Base-by-base conservation (phyloP, 2,113 vertebrate genomes). In the Triplophysa tibetana region DNA sequence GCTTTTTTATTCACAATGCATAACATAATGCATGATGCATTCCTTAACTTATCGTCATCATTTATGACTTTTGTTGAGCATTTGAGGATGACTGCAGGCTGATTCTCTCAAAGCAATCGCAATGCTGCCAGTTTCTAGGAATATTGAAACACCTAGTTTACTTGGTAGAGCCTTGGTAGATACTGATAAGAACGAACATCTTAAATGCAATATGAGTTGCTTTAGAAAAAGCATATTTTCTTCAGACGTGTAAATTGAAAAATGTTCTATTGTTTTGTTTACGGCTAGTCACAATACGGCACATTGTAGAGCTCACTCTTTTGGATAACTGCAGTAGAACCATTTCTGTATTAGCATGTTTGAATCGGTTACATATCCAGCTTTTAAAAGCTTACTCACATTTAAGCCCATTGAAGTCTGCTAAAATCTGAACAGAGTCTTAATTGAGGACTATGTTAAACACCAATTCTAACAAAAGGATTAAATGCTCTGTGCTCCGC, bases 401-500 rank as follows among this genome's bases (percentile, higher is more conserved):
- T 64, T 76, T 64, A 45, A 52, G 61, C 74, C 26, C 61, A 64
- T 75, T 75, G 63, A 64, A 0, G 26, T 75, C 56, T 61, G 33
- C 61, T 75, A 75, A 62, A 38, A 26, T 65, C 62, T 65, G 61
- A 76, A 64, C 16, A 3, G 13, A 52, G 61, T 65, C 74, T 64
- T 65, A 76, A 76, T 76, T 65, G 61, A 54, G 50, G 74, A 52
- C 61, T 65, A 26, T 75, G 61, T 76, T 76, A 76, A 76, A 54
- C 62, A 76, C 45, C 61, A 63, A 62, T 63, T 65, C 45, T 33
- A 19, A 65, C 60, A 65, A 75, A 75, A 63, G 26, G 45, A 75
- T 75, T 75, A 76, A 52, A 54, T 17, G 12, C 61, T 54, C 4
- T 75, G 19, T 38, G 45, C 33, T 76, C 58, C 10, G 0, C 58